A percentile compares a stretch with the other conserved stretches of the same genome.
phyloP scores from a whole-genome alignment of 2,888 invertebrate genomes.

The Idaea aversata region DNA sequence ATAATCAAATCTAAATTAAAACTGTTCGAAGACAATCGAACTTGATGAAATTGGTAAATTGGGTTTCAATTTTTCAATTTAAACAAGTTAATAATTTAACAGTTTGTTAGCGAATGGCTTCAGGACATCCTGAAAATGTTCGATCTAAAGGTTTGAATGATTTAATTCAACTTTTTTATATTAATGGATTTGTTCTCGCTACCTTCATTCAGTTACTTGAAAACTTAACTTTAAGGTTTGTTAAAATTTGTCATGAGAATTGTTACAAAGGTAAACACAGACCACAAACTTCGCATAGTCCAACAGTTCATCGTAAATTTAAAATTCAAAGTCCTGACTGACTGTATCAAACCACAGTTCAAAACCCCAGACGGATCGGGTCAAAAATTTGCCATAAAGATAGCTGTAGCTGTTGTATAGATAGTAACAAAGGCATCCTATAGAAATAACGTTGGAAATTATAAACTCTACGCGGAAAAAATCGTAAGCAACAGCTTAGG shows the following conservation, averaged over 20 bases:
- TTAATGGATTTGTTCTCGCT: constrained; percentile 66
- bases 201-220: constrained; percentile 58
- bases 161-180: constrained; percentile 71
- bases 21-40: constrained; percentile 30
- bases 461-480: too few species aligned
- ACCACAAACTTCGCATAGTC: not conserved
- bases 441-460: too few species aligned
- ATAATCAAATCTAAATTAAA: constrained; percentile 30
- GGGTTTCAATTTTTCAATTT: constrained; percentile 42
- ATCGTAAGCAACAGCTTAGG: too few species aligned
- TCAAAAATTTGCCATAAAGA: too few species aligned
- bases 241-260: constrained; percentile 71
- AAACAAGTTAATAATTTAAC: constrained; percentile 41
- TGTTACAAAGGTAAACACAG: constrained; percentile 23
- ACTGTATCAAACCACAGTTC: too few species aligned
- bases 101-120: constrained; percentile 45
- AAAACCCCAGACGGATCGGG: too few species aligned
- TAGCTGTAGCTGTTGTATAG: too few species aligned
- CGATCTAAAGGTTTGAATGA: constrained; percentile 57
- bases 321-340: too few species aligned
- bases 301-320: not conserved
- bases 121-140: constrained; percentile 46
- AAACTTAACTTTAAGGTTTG: constrained; percentile 67
- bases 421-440: too few species aligned
- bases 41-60: constrained; percentile 30